Evolutionary conservation across 2,888 invertebrate species (phyloP).

Genomic region (Acrobasis repandana): DNA sequence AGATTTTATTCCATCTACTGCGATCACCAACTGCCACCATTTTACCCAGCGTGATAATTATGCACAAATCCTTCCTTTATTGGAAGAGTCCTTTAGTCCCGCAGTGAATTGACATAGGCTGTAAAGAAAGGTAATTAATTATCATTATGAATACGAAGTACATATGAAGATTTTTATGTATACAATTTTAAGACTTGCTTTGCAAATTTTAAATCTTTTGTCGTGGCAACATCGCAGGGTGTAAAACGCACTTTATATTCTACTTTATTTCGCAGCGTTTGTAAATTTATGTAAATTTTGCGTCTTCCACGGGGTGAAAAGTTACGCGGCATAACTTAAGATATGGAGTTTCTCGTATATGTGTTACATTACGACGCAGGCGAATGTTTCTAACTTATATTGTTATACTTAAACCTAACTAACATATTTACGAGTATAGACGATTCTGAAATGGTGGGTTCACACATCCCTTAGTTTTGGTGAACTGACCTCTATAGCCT

Average conservation of each 20-base stretch:
- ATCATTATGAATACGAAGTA: too few species aligned
- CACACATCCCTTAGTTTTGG: neutral
- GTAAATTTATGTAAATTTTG: constrained; percentile 82
- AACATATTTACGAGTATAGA: neutral
- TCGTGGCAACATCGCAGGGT: neutral
- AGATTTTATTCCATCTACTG: too few species aligned
- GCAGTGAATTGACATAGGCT: too few species aligned
- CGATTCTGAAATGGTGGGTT: neutral
- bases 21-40: too few species aligned
- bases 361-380: constrained; percentile 24
- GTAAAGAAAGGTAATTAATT: too few species aligned
- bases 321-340: constrained; percentile 45
- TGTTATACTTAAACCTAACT: constrained; percentile 11
- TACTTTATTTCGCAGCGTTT: constrained; percentile 79
- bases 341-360: constrained; percentile 24
- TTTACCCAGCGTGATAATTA: too few species aligned
- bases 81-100: too few species aligned
- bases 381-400: constrained; percentile 29
- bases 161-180: too few species aligned
- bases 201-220: neutral
- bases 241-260: constrained; percentile 54
- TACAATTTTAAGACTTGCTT: too few species aligned
- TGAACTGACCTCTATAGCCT: neutral
- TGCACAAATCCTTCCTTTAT: too few species aligned
- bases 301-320: constrained; percentile 72